Percentiles rank a stretch among this genome's conserved stretches.
These are phyloP conservation scores for Aurelia coerulea DNA, from an alignment of 30 jellyfish, hydroid and myxozoan species.

Conservation along the genomic window DNA sequence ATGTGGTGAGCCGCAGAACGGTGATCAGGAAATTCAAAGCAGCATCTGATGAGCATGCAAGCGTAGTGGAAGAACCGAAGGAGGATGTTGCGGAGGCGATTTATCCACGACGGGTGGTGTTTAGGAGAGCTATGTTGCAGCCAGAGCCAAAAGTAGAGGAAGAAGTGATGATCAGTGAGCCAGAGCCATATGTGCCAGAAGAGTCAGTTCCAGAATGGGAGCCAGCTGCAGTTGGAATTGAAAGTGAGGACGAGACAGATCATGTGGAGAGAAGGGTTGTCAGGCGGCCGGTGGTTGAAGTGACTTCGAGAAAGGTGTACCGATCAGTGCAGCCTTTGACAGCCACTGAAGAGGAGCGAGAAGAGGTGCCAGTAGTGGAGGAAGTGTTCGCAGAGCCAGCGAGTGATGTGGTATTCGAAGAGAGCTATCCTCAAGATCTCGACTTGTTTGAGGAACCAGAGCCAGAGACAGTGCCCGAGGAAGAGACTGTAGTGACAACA, in stretches of 20 bases:
- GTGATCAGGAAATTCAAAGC: no score
- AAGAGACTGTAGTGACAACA: constrained; percentile 2
- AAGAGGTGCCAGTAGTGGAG: constrained; percentile 53
- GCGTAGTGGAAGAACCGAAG: constrained; percentile 7
- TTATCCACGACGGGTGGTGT: no score
- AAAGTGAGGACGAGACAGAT: constrained; percentile 35
- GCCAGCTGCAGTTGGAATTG: constrained; percentile 5
- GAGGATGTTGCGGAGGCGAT: constrained; percentile 6
- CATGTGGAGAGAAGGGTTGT: constrained; percentile 41
- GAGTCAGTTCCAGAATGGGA: constrained; percentile 24
- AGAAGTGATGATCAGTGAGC: constrained; percentile 35
- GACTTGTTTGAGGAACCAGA: constrained; percentile 53
- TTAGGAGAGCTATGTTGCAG: no score
- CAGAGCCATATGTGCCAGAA: constrained; percentile 44
- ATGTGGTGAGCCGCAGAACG: no score
- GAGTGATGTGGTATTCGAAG: constrained; percentile 29
- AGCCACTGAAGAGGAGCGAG: constrained; percentile 37
- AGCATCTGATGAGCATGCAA: no score
- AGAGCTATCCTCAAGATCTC: constrained; percentile 17
- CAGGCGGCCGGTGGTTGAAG: constrained; percentile 42
- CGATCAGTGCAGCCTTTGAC: background rate
- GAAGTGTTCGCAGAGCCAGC: constrained; percentile 76
- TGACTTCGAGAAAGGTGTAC: constrained; percentile 46
- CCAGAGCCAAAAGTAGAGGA: constrained; percentile 4
- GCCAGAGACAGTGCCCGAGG: constrained; percentile 28